These are phyloP conservation scores for Zosterops japonicus DNA, from an alignment of 2,113 vertebrate genomes.

Conservation along the genomic window DNA sequence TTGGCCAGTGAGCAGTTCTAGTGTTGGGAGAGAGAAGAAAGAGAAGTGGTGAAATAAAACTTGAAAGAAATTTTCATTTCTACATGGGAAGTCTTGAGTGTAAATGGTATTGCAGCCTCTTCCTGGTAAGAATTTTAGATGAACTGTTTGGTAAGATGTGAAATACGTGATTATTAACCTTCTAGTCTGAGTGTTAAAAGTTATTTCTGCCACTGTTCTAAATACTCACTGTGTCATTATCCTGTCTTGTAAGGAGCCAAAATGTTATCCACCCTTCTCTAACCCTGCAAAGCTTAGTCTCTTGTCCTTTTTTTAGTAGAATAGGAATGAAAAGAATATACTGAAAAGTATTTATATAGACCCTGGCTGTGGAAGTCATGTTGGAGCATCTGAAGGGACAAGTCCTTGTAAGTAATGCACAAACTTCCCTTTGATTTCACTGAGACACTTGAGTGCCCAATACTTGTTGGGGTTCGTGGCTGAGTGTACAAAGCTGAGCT, in stretches of 20 bases:
- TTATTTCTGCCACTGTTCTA: not conserved
- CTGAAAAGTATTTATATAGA: not conserved
- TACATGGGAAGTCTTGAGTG: not conserved
- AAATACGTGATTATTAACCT: not conserved
- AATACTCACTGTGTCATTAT: not conserved
- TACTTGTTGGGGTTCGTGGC: not conserved
- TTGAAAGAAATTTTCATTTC: not conserved
- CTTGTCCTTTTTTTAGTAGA: not conserved
- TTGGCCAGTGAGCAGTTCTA: not conserved
- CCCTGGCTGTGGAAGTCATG: not conserved
- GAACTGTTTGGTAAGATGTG: not conserved
- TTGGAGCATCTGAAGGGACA: not conserved
- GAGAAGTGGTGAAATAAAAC: not conserved
- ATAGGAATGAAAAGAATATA: not conserved
- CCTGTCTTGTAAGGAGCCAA: not conserved
- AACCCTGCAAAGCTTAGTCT: not conserved
- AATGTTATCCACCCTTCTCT: not conserved
- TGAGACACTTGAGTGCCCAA: not conserved
- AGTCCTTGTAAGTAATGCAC: not conserved
- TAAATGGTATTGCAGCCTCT: not conserved
- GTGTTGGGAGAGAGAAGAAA: not conserved
- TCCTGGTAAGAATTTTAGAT: not conserved
- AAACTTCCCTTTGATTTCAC: not conserved
- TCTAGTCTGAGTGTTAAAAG: not conserved
- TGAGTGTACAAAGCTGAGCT: not conserved